Evolutionary conservation across 2,113 vertebrate species (phyloP), one percentile per base, ranked within the genome.

Genomic region (Eubucco bourcierii): DNA sequence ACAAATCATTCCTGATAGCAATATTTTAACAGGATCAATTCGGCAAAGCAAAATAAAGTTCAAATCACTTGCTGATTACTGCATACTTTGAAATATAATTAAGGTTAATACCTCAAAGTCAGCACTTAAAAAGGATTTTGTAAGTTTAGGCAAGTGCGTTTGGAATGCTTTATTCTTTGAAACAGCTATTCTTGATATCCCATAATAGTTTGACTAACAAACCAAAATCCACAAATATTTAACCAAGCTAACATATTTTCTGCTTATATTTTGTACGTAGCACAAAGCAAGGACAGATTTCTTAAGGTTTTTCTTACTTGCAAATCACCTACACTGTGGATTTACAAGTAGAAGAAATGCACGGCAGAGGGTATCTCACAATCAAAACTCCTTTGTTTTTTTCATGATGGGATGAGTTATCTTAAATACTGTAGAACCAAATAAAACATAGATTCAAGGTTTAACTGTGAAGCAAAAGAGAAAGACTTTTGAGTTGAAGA

Each of bases 11-110:
- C 85, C 80, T 1, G 25, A 81, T 4, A 70, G 55, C 71, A 70
- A 21, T 2, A 59, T 61, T 94, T 89, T 31, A 87, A 84, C 75
- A 73, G 72, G n/a, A 76, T 63, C 90, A 74, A 74, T 74, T 66
- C 75, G 41, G 81, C 84, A 85, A 80, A 93, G 87, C 93, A 82
- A 90, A 90, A 72, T 50, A 65, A 67, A 46, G 55, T 76, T 82
- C 60, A 55, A 87, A 76, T 85, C 64, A 8, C 65, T 64, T 46
- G 79, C 65, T 73, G 64, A 94, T 89, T 77, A 66, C 72, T 33
- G 64, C 75, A 23, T 15, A 12, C 77, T 86, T 59, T 11, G 50
- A 90, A 61, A 7, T 3, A 66, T 31, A 84, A 76, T 79, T 88
- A 76, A 84, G 39, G 72, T 29, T 76, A 93, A 65, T 34, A 29